These are phyloP conservation scores for Halichondria panicea DNA, from an alignment of 37 sponge, comb jelly and placozoan species.

Conservation along the genomic window DNA sequence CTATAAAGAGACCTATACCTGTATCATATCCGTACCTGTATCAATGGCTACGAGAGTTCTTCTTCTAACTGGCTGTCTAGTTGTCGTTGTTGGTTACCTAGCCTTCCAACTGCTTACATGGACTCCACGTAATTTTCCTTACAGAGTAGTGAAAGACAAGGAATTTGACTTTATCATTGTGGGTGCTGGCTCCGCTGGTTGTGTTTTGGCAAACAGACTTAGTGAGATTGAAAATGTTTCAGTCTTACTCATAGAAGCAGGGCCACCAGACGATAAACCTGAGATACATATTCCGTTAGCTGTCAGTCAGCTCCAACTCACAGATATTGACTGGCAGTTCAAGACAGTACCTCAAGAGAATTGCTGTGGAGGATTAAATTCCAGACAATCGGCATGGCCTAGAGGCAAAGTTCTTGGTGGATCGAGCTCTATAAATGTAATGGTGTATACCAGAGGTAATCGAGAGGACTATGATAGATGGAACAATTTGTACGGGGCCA, in stretches of 20 bases:
- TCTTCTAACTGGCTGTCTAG: no score
- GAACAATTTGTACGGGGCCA: constrained; percentile 71
- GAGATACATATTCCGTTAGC: constrained; percentile 56
- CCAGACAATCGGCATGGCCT: constrained; percentile 38
- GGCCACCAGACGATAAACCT: constrained; percentile 50
- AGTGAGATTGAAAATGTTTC: constrained; percentile 60
- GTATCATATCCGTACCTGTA: no score
- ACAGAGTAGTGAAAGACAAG: background rate
- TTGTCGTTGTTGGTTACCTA: no score
- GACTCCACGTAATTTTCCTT: no score
- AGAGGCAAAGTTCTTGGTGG: constrained; percentile 80
- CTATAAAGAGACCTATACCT: no score
- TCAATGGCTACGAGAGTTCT: no score
- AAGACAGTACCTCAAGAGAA: constrained; percentile 50
- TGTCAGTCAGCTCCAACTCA: constrained; percentile 24
- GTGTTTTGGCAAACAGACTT: constrained; percentile 84
- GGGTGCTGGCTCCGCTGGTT: constrained; percentile 85
- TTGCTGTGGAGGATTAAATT: constrained; percentile 20
- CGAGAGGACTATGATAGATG: constrained; percentile 71
- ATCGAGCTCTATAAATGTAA: constrained; percentile 62
- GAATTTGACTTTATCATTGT: constrained; percentile 74
- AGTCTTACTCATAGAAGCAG: constrained; percentile 82
- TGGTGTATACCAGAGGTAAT: constrained; percentile 70
- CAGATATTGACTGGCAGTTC: constrained; percentile 73
- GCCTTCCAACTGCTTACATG: no score